These are phyloP conservation scores for Nymphalis c-album DNA, from an alignment of 2,888 invertebrate species.

Conservation along the genomic window DNA sequence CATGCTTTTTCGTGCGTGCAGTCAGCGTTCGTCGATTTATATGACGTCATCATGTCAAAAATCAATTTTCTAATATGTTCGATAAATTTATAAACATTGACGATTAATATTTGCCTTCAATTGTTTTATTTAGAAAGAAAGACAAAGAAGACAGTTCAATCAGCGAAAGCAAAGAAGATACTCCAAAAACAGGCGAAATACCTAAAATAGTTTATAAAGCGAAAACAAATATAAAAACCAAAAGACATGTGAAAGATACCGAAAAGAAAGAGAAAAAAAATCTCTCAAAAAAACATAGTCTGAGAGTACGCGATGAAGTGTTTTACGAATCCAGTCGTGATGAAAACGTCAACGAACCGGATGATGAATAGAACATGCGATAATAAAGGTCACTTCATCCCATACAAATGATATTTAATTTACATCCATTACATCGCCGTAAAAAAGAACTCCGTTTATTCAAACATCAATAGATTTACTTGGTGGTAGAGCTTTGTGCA, in stretches of 20 bases:
- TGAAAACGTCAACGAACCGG: conserved; percentile 70
- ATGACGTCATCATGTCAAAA: too few relatives aligned
- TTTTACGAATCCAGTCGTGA: conserved; percentile 71
- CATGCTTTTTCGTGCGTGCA: neutral
- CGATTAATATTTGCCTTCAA: neutral
- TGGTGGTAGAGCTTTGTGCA: too few relatives aligned
- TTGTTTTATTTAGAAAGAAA: conserved; percentile 13
- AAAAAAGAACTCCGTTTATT: too few relatives aligned
- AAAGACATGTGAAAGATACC: conserved; percentile 24
- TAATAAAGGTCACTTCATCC: conserved; percentile 26
- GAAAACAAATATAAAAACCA: conserved; percentile 21
- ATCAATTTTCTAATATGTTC: too few relatives aligned
- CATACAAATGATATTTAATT: neutral
- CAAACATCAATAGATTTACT: too few relatives aligned
- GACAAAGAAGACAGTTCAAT: conserved; percentile 39
- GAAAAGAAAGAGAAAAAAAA: neutral
- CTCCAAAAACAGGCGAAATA: conserved; percentile 13
- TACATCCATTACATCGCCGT: too few relatives aligned
- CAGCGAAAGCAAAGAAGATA: conserved; percentile 31
- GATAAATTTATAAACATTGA: neutral
- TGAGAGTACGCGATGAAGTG: conserved; percentile 42
- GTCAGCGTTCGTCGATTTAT: neutral
- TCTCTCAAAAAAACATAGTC: neutral
- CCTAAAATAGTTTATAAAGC: conserved; percentile 24
- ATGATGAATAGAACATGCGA: conserved; percentile 47